A percentile compares a stretch with the other conserved stretches of the same genome.
These are phyloP conservation scores for Ceratina australensis DNA, from an alignment of 1,140 invertebrate species.

Conservation along the genomic window DNA sequence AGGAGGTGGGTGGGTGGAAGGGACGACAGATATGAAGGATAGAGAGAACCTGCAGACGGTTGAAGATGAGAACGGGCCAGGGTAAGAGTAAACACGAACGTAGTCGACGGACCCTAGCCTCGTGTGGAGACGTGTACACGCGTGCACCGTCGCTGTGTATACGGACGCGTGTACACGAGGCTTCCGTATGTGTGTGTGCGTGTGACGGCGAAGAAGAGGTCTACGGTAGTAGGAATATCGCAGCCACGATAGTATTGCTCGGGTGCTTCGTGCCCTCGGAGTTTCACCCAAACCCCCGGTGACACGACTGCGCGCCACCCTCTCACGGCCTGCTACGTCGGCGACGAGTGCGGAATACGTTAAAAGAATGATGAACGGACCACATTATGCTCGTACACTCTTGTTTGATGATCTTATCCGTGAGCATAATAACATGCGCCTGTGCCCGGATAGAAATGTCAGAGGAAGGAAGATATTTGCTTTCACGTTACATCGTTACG, in stretches of 20 bases:
- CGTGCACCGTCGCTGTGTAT: neutral
- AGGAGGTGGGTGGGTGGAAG: constrained; percentile 17
- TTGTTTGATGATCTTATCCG: constrained; percentile 18
- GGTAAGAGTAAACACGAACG: constrained; percentile 61
- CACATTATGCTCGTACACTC: constrained; percentile 52
- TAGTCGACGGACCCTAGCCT: constrained; percentile 42
- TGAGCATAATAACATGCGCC: neutral
- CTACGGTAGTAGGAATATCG: constrained; percentile 48
- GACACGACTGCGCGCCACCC: constrained; percentile 54
- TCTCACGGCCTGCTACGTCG: constrained; percentile 51
- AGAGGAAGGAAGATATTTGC: neutral
- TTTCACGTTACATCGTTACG: neutral
- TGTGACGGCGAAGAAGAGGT: constrained; percentile 42
- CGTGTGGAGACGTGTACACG: constrained; percentile 32
- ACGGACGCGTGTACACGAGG: neutral
- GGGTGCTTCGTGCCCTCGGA: constrained; percentile 55
- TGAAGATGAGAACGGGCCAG: constrained; percentile 59
- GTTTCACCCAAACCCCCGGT: constrained; percentile 55
- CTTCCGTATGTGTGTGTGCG: constrained; percentile 16
- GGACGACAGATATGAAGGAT: constrained; percentile 57
- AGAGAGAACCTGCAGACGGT: constrained; percentile 56
- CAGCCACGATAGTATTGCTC: constrained; percentile 64
- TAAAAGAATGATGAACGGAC: constrained; percentile 70
- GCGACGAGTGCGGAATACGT: constrained; percentile 66
- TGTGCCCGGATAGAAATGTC: constrained; percentile 1